Evolutionary conservation across 2,888 invertebrate species (phyloP).

Genomic region (Dascillus cervinus): DNA sequence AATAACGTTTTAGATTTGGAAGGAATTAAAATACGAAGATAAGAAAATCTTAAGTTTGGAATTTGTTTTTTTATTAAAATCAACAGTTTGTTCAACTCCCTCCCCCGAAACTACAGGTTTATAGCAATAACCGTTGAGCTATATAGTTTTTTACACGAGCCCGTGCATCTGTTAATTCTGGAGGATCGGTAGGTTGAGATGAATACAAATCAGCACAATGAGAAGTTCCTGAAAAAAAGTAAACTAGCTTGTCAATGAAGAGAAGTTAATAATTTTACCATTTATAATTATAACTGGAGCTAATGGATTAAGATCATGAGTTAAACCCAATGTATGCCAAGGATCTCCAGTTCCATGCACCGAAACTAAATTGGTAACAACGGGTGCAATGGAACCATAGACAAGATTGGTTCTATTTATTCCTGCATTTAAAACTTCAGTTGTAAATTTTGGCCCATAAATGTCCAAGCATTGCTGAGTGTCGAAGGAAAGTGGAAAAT

Average conservation of each 20-base stretch:
- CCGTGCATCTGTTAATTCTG: neutral
- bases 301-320: neutral
- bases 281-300: neutral
- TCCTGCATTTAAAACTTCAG: slow-evolving; percentile 8
- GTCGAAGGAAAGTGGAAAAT: slow-evolving; percentile 10
- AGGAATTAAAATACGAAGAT: too few species aligned
- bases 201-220: neutral
- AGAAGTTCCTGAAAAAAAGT: neutral
- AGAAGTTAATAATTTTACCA: too few species aligned
- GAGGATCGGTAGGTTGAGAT: neutral
- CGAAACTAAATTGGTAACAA: slow-evolving; percentile 11
- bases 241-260: too few species aligned
- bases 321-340: neutral
- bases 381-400: slow-evolving; percentile 10
- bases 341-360: slow-evolving; percentile 8
- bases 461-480: slow-evolving; percentile 12
- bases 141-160: neutral
- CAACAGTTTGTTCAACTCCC: too few species aligned
- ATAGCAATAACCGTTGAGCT: neutral
- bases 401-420: slow-evolving; percentile 10
- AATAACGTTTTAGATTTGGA: too few species aligned
- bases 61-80: too few species aligned
- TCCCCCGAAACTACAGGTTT: too few species aligned
- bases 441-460: slow-evolving; percentile 8
- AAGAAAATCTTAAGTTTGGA: too few species aligned